Conservation (phyloP, 2,797 vertebrate genomes). For the Chiroxiphia lanceolata region DNA sequence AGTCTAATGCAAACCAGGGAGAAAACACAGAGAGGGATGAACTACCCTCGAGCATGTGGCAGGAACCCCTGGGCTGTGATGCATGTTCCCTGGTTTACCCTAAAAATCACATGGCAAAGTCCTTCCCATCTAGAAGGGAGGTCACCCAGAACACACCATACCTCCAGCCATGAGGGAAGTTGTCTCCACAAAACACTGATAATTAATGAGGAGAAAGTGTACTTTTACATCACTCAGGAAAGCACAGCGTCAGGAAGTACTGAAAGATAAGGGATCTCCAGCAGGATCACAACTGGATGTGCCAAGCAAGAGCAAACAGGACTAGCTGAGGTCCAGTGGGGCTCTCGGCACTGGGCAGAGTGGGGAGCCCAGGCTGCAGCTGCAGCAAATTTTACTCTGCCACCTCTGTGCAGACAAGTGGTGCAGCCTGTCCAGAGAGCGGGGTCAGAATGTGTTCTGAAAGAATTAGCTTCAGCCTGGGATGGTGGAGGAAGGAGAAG, state of each 20-base stretch:
- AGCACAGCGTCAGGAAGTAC: not conserved
- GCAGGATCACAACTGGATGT: not conserved
- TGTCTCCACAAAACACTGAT: not conserved
- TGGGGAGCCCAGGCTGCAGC: not conserved
- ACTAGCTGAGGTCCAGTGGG: not conserved
- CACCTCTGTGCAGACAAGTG: not conserved
- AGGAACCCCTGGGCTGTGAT: not conserved
- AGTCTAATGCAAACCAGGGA: not conserved
- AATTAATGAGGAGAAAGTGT: not conserved
- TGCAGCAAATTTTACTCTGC: not conserved
- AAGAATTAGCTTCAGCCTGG: not conserved
- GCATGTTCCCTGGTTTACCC: not conserved
- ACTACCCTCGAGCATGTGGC: not conserved
- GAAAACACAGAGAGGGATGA: not conserved
- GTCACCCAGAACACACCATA: not conserved
- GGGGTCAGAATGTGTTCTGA: not conserved
- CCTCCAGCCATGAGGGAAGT: not conserved
- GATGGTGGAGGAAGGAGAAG: not conserved
- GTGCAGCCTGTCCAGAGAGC: not conserved
- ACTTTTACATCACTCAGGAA: not conserved
- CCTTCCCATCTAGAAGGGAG: not conserved
- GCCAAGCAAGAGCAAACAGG: not conserved
- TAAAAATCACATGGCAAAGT: not conserved
- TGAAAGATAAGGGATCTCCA: not conserved
- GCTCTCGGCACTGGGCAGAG: rapidly evolving